Base-by-base conservation (phyloP, 1,140 invertebrate genomes). In the Macrostomum lignano region DNA sequence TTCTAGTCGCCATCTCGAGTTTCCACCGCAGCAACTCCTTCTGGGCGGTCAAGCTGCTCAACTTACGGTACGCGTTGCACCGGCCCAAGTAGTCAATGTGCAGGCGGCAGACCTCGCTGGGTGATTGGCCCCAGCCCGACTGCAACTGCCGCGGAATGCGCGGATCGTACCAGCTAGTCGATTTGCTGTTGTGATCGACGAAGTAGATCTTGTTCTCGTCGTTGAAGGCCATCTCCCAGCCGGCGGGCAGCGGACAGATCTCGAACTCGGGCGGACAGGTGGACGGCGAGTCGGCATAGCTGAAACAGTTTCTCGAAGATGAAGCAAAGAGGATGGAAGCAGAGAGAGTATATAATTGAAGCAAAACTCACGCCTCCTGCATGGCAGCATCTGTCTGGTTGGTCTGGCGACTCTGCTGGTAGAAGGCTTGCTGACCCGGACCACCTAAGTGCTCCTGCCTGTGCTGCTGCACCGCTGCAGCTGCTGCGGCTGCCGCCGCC, bases 141-240 rank as follows among this genome's bases (percentile, higher is more conserved):
- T n/a, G n/a, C n/a, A n/a, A n/a, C n/a, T n/a, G n/a, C n/a, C n/a
- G n/a, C n/a, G n/a, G n/a, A n/a, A n/a, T n/a, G n/a, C n/a, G n/a
- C n/a, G n/a, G n/a, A n/a, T n/a, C n/a, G n/a, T n/a, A 28, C 26
- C 26, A 28, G 15, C 14, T 28, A 3, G 26, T 28, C 19, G 15
- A 7, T 28, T 28, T 28, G 3, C 14, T 28, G 9, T 28, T 28
- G 26, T 28, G 26, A 28, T 28, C 19, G 26, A 28, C 14, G 19
- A 28, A 28, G 19, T 28, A 28, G 14, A 28, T 17, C 9, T 28
- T 14, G 19, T 9, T 15, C 7, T 28, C 19, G 15, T 9, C 26
- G 9, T 28, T 28, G 5, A 28, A 15, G 7, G 26, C 26, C 26
- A 28, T 28, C 19, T 28, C 26, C 15, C 19, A 28, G 9, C 26